Evolutionary conservation across 1,140 invertebrate genomes (phyloP), one percentile per base, ranked within the genome.

Genomic region (Habropoda laboriosa): DNA sequence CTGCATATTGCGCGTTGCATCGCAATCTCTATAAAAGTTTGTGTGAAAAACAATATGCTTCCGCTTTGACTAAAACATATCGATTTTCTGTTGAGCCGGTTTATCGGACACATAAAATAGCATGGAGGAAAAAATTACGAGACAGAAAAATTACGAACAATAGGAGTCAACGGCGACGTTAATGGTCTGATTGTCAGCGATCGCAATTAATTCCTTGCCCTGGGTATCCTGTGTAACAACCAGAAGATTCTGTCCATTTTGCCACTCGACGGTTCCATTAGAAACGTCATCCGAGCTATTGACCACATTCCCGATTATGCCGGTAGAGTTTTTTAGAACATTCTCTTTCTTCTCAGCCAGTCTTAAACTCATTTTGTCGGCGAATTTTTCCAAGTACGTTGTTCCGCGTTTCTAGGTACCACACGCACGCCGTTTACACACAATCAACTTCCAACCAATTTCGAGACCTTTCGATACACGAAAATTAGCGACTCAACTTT

Each of bases 191-290:
- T 86, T 88, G 18, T 89, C 89, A 30, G 89, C 51, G 10, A 88
- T 58, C 4, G 80, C 73, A 38, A 89, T 81, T 13, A 89, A 18
- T 8, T 91, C 90, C 81, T 91, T 91, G 73, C 79, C 82, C 61
- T 90, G 88, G 2, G 53, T 38, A 27, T 92, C 89, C 66, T 90
- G 90, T 2, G 89, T 80, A 30, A 91, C 87, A 6, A 92, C 80
- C 40, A 91, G 30, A 21, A 91, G 58, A 74, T 89, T 91, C 57
- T 90, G 91, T 75, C 87, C 90, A 75, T 83, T 87, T 77, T 87
- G 88, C 86, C 83, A 88, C 13, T 81, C 79, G 61, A 42, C 60
- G 57, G 72, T 70, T 40, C 72, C 79, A 74, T 86, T 87, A 60
- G 74, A 72, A 40, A 83, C 70, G 3, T 87, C 77, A 18, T 75